phyloP scores from a whole-genome alignment of 2,113 vertebrate genomes.

The Sinocyclocheilus anophthalmus region DNA sequence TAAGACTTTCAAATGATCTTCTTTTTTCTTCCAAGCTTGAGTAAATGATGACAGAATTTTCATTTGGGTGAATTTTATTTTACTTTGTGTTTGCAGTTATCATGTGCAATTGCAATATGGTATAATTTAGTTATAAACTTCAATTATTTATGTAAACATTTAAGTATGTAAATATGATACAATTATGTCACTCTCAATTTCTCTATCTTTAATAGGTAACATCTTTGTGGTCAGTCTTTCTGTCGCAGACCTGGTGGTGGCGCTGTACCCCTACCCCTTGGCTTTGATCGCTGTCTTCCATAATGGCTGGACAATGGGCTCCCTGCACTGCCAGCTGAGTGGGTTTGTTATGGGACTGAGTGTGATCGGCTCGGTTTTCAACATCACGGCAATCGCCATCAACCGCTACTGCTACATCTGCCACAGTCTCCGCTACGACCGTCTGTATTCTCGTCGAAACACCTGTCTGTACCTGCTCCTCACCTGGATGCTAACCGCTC shows the following conservation, averaged over 20 bases:
- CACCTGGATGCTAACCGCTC: constrained; percentile 79
- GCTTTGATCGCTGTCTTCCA: constrained; percentile 81
- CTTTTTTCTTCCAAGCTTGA: background rate
- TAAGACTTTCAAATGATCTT: background rate
- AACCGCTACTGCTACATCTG: constrained; percentile 90
- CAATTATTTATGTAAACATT: background rate
- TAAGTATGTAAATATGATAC: background rate
- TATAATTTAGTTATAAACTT: background rate
- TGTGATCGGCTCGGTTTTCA: constrained; percentile 83
- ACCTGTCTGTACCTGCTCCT: constrained; percentile 78
- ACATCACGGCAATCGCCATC: constrained; percentile 83
- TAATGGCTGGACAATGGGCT: constrained; percentile 81
- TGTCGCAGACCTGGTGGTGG: constrained; percentile 80
- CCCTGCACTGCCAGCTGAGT: constrained; percentile 82
- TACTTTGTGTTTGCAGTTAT: background rate
- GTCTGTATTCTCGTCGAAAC: constrained; percentile 79
- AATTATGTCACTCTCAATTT: background rate
- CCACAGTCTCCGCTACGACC: constrained; percentile 81
- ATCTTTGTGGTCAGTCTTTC: constrained; percentile 86
- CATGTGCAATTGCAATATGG: background rate
- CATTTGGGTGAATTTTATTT: background rate
- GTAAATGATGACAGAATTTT: background rate
- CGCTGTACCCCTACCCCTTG: constrained; percentile 83
- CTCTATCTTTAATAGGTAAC: constrained; percentile 72
- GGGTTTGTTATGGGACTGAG: constrained; percentile 84